Evolutionary conservation across 2,113 vertebrate genomes (phyloP), one percentile per base, ranked within the genome.

Genomic region (Daubentonia madagascariensis): DNA sequence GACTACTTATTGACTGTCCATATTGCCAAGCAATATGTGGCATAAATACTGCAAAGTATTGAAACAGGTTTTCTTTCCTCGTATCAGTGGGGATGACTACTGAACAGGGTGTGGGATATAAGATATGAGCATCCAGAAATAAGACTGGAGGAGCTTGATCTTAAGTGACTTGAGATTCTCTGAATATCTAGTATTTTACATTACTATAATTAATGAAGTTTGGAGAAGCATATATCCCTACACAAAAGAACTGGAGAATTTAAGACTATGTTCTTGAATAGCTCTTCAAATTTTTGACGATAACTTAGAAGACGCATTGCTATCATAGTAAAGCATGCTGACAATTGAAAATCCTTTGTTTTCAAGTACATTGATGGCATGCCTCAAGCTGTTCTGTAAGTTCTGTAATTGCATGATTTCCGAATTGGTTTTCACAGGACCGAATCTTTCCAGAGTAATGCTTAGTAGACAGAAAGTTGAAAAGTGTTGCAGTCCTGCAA

Each of bases 391-490:
- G n/a, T 28, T 91, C 54, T 91, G 16, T 57, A 57, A 57, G 54
- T 57, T 57, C 54, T 57, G 6, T 81, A 96, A 96, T 52, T 87
- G 23, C 20, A 8, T 91, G 85, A 1, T 94, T 97, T 89, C 75
- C 85, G 63, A 81, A 72, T 57, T 94, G 11, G 45, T 97, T 96
- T 94, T 86, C 32, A 75, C n/a, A 8, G 79, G 85, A 63, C 17
- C 1, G 0, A 86, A n/a, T 94, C 63, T 92, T 96, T 83, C 50
- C n/a, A 73, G 92, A 95, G 25, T 28, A 78, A 13, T 28, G 63
- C n/a, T 96, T 95, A 68, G 67, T 48, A 75, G 57, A 88, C 37
- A 32, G 30, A 40, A 96, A 89, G 85, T 81, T 92, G 67, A n/a
- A 95, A 72, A 89, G 59, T 5, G 2, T 11, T 43, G 8, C 3